Conservation (phyloP, 2,797 vertebrate genomes). For the Anguilla pacifica region DNA sequence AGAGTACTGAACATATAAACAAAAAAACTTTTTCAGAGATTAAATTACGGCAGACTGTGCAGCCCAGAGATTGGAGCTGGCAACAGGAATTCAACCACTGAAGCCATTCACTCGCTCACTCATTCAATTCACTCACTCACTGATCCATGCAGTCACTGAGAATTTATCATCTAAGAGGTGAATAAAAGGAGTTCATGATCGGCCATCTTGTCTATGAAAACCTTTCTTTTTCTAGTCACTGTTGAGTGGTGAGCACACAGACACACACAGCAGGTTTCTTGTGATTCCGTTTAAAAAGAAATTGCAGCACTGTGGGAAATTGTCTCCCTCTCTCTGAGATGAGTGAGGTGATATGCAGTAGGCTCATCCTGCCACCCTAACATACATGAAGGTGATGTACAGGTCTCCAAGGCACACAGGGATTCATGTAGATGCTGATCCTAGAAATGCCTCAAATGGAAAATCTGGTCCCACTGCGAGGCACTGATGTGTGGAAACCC, state of each 20-base stretch:
- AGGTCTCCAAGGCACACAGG: not conserved
- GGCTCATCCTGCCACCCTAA: not conserved
- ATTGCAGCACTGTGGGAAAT: not conserved
- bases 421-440: not conserved
- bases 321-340: not conserved
- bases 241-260: not conserved
- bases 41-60: not conserved
- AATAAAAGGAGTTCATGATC: not conserved
- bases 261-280: not conserved
- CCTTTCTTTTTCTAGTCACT: not conserved
- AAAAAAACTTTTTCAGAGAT: constrained; percentile 10
- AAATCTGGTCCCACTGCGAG: not conserved
- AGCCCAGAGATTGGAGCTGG: not conserved
- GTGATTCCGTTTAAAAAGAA: not conserved
- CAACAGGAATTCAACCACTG: constrained; percentile 2
- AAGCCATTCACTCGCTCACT: not conserved
- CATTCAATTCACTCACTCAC: not conserved
- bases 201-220: not conserved
- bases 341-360: not conserved
- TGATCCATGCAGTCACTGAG: not conserved
- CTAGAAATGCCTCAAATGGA: not conserved
- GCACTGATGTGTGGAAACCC: not conserved
- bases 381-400: not conserved
- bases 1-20: constrained; percentile 2
- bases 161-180: not conserved